Base-by-base conservation (phyloP, 2,113 vertebrate genomes). In the Archocentrus centrarchus region DNA sequence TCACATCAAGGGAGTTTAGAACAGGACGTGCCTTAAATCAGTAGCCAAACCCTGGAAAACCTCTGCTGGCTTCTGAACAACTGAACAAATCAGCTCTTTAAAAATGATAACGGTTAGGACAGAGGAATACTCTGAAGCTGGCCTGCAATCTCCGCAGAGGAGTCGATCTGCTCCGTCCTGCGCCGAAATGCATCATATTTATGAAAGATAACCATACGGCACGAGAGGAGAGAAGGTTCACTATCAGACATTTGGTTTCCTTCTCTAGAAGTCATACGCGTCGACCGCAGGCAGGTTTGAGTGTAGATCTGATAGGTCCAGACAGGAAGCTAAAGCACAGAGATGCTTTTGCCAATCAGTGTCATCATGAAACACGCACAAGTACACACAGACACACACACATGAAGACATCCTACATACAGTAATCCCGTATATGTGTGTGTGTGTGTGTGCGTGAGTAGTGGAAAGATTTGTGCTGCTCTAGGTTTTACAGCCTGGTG, bases 301-400 rank as follows among this genome's bases (percentile, higher is more conserved):
- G 83, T 90, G 91, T 57, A 80, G 81, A 91, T 93, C 87, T 92
- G 93, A 93, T 92, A 83, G 81, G 77, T 62, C 64, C 81, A 77
- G 93, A 59, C 84, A 84, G 86, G 83, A 85, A 92, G 87, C 81
- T 81, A 84, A 77, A 75, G 77, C 85, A 59, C 68, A 57, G 83
- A 86, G 89, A 87, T 80, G 75, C 63, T 88, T 87, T 88, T 81
- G 64, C 82, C 87, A 90, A 85, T 92, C 87, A 91, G 68, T 88
- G 86, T 90, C 89, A 88, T 88, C 89, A 75, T 81, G 84, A 86
- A 77, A 80, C 75, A 80, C 30, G 18, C 64, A 85, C n/a, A 53
- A 27, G 47, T 41, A 32, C 39, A 59, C n/a, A 75, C 53, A 35
- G 22, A 85, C 82, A 50, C 35, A 24, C 75, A 86, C 47, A 75